Conservation (phyloP, 2,888 invertebrate species). For the Macaria notata region DNA sequence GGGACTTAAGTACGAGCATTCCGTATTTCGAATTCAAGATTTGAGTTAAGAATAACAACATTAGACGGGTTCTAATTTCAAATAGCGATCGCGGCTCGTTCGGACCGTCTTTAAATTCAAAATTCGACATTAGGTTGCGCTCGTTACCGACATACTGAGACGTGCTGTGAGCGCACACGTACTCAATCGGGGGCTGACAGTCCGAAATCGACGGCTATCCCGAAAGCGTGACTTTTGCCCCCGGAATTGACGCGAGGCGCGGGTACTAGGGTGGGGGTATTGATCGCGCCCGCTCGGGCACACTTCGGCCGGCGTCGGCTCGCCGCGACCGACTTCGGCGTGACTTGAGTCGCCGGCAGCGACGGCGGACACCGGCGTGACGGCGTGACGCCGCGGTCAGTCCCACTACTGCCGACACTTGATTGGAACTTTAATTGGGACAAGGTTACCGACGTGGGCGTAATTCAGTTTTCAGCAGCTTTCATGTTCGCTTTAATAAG, state of each 20-base stretch:
- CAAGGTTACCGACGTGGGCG: slow-evolving; percentile 66
- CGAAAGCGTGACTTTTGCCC: slow-evolving; percentile 78
- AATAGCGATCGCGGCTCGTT: slow-evolving; percentile 27
- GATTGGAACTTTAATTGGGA: slow-evolving; percentile 77
- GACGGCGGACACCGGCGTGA: slow-evolving; percentile 50
- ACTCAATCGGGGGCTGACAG: slow-evolving; percentile 65
- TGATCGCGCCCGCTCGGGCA: slow-evolving; percentile 70
- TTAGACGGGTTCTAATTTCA: slow-evolving; percentile 27
- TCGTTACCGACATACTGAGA: slow-evolving; percentile 45
- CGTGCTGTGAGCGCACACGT: slow-evolving; percentile 36
- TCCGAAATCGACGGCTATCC: slow-evolving; percentile 73
- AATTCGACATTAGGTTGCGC: slow-evolving; percentile 49
- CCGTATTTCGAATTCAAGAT: slow-evolving; percentile 1
- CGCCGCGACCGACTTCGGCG: slow-evolving; percentile 66
- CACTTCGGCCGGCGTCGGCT: slow-evolving; percentile 67
- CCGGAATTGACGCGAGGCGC: slow-evolving; percentile 73
- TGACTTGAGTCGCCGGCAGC: slow-evolving; percentile 52
- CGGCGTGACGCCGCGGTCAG: slow-evolving; percentile 59
- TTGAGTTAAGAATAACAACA: slow-evolving; percentile 25
- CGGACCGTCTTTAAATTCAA: slow-evolving; percentile 40
- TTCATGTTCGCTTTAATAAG: slow-evolving; percentile 36
- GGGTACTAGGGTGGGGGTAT: slow-evolving; percentile 67
- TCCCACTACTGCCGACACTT: slow-evolving; percentile 69
- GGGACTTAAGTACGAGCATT: neutral
- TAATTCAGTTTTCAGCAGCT: slow-evolving; percentile 47